Evolutionary conservation across 2,113 vertebrate genomes (phyloP), one percentile per base, ranked within the genome.

Genomic region (Rhynchomys soricoides): DNA sequence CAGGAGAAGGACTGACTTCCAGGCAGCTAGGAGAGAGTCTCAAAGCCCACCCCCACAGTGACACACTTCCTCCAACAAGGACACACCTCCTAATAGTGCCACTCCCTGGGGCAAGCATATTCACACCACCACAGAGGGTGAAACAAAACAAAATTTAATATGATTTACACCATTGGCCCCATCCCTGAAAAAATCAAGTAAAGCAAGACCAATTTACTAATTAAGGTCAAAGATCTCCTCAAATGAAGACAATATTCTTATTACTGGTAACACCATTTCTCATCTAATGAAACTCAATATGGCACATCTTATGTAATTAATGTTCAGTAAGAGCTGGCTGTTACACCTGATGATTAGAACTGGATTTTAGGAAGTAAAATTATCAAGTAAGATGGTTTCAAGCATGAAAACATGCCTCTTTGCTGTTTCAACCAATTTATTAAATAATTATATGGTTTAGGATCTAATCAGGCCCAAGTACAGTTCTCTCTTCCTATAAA

Each of bases 211-310:
- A 92, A 43, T 34, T 93, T 16, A 59, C 45, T 96, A 95, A 95
- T 92, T 87, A 92, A 43, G 62, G 57, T 78, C 87, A 94, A 97
- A 92, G 29, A 95, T 83, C 75, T 87, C 55, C 64, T 96, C 78
- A 90, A 94, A 34, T 66, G 13, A 93, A 95, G 45, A n/a, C 57
- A 95, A 92, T 92, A 87, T 64, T 96, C 64, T 92, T 66, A 89
- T 85, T 59, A 77, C 75, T 78, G 75, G 71, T 94, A 94, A 95
- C 77, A 43, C 48, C 81, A 89, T 95, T 92, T 90, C 59, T 95
- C 91, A 95, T 94, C 90, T 97, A 95, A 96, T 95, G 77, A 96
- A 82, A 90, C 93, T 75, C 70, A 93, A 91, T 82, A 95, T 92
- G 79, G 26, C 81, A 93, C 37, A 82, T 78, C 86, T 86, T 59